These are phyloP conservation scores for Drosophila santomea DNA, from an alignment of 1,140 invertebrate genomes.

Conservation along the genomic window DNA sequence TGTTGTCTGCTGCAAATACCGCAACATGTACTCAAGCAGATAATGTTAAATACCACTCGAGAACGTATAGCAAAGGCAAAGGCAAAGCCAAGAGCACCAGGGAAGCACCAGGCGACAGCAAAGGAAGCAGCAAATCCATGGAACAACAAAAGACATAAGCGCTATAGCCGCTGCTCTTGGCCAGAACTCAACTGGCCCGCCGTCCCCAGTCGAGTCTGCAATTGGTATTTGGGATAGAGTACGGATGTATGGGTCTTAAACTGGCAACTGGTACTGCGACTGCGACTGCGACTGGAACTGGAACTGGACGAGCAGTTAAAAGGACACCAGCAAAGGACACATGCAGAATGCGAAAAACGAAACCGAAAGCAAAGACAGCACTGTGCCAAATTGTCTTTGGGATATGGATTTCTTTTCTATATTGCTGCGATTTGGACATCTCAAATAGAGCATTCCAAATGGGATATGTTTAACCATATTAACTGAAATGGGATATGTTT, in stretches of 20 bases:
- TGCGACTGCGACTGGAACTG: conserved; percentile 12
- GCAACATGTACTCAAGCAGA: conserved; percentile 83
- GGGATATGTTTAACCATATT: too few relatives aligned
- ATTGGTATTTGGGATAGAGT: conserved; percentile 18
- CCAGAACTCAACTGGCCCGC: conserved; percentile 46
- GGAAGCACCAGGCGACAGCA: conserved; percentile 36
- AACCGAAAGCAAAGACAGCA: conserved; percentile 62
- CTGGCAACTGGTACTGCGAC: neutral
- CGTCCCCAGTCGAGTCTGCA: conserved; percentile 16
- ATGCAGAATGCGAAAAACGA: conserved; percentile 71
- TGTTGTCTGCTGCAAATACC: conserved; percentile 82
- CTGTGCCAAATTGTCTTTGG: conserved; percentile 3
- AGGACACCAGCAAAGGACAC: conserved; percentile 76
- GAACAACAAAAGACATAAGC: conserved; percentile 81
- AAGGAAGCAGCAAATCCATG: conserved; percentile 80
- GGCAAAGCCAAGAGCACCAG: conserved; percentile 17
- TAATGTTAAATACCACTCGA: conserved; percentile 84
- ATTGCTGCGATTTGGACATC: too few relatives aligned
- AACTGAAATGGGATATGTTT: neutral
- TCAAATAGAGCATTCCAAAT: too few relatives aligned
- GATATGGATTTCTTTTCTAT: too few relatives aligned
- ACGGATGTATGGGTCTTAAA: neutral
- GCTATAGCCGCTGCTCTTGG: conserved; percentile 45
- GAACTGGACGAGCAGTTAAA: conserved; percentile 57
- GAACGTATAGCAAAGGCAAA: conserved; percentile 25